Evolutionary conservation across 2,888 invertebrate genomes (phyloP).

Genomic region (Acleris holmiana): DNA sequence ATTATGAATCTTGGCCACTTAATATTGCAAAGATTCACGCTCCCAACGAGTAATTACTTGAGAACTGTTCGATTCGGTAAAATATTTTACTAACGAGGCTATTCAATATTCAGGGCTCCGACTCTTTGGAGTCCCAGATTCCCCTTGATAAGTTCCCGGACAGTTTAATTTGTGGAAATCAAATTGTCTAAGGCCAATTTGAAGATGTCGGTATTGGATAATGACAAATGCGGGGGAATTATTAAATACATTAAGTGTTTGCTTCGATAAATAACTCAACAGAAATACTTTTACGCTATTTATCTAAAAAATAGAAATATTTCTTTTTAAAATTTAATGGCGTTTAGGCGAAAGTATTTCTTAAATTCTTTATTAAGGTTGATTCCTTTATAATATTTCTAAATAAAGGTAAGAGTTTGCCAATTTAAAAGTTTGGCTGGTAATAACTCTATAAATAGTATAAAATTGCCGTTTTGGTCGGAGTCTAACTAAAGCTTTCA

Average conservation of each 20-base stretch:
- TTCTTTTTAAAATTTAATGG: too few species aligned
- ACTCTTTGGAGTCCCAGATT: constrained; percentile 59
- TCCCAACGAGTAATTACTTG: constrained; percentile 61
- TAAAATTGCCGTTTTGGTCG: too few species aligned
- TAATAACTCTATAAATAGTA: too few species aligned
- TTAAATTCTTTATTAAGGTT: too few species aligned
- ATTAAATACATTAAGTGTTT: constrained; percentile 18
- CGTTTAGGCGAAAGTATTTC: too few species aligned
- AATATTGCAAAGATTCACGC: constrained; percentile 55
- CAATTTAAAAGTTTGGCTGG: too few species aligned
- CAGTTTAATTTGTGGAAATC: constrained; percentile 68
- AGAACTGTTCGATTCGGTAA: constrained; percentile 60
- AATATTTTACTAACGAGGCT: constrained; percentile 71
- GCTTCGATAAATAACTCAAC: constrained; percentile 1
- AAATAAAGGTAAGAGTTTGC: too few species aligned
- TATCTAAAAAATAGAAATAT: too few species aligned
- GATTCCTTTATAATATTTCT: too few species aligned
- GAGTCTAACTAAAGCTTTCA: too few species aligned
- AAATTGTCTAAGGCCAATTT: constrained; percentile 52
- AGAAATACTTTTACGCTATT: neutral
- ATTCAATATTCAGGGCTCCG: constrained; percentile 72
- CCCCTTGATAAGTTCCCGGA: constrained; percentile 64
- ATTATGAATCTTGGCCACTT: constrained; percentile 38
- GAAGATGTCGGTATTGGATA: constrained; percentile 27
- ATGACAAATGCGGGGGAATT: constrained; percentile 26